Evolutionary conservation across 2,113 vertebrate genomes (phyloP), one percentile per base, ranked within the genome.

Genomic region (Eurystomus gularis): DNA sequence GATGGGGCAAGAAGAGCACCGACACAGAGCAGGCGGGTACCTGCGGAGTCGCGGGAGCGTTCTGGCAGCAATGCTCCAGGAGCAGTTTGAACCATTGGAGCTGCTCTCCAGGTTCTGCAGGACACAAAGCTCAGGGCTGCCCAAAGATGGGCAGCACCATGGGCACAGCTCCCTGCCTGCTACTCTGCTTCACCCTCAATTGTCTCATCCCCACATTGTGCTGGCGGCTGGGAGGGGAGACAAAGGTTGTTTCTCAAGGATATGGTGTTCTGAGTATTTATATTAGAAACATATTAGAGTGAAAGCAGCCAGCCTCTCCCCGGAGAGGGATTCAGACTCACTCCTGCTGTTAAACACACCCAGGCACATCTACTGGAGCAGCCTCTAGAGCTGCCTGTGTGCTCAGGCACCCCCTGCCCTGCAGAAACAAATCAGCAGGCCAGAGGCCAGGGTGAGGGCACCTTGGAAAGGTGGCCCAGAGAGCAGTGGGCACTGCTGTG

Each of bases 401-500:
- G 3, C 14, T 42, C 35, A 29, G 66, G 46, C 78, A 72, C 10
- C 21, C 26, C n/a, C 23, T 85, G 89, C 42, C 39, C 46, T 4
- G 1, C 52, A 54, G 66, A 72, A 81, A 42, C 0, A 1, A 39
- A 48, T 68, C 3, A 3, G 7, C 72, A 79, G 69, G 65, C 28
- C 76, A 51, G 51, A 69, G 65, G 42, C 19, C 49, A 37, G 69
- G 79, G 21, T 31, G 61, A 93, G 68, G 24, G 26, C 57, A 82
- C 28, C 33, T 64, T 6, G 1, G 75, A 94, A 96, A 94, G 83
- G 94, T 87, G 78, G 83, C 75, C 33, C 58, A 60, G 64, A 25
- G 18, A 52, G 73, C 71, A 75, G 75, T 0, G 0, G 46, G 39
- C 20, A 7, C 6, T 11, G 23, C 77, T 42, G 24, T 0, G 0